Evolutionary conservation across 37 sponge, comb jelly and placozoan species (phyloP).

Genomic region (Chondrosia reniformis): DNA sequence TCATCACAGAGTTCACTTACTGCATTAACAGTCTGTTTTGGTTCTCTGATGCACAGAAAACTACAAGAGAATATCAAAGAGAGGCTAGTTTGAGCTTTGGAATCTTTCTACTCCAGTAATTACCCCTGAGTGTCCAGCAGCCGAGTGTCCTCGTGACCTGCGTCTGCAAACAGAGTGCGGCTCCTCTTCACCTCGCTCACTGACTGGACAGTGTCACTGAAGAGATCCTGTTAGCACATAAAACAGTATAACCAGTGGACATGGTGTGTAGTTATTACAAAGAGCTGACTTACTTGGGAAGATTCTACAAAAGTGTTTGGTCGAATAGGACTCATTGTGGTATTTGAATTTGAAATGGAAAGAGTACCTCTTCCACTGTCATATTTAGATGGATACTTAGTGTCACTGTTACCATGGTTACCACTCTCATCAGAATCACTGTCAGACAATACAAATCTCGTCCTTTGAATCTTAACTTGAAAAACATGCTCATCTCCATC

Average conservation of each 20-base stretch:
- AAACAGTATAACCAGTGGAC: not conserved
- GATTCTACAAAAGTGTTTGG: too few species aligned
- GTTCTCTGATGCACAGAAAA: constrained; percentile 49
- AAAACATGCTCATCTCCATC: not conserved
- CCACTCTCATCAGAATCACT: not conserved
- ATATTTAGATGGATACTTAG: too few species aligned
- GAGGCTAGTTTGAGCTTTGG: not conserved
- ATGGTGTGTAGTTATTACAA: not conserved
- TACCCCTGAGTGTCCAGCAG: constrained; percentile 75
- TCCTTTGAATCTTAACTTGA: not conserved
- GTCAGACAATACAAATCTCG: not conserved
- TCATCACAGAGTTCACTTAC: not conserved
- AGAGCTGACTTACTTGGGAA: too few species aligned
- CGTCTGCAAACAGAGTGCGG: not conserved
- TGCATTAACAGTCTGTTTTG: not conserved
- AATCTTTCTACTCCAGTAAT: not conserved
- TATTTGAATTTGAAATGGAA: too few species aligned
- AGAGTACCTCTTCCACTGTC: too few species aligned
- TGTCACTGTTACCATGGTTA: not conserved
- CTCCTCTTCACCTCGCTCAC: not conserved
- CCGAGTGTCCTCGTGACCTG: constrained; percentile 57
- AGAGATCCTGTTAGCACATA: constrained; percentile 7
- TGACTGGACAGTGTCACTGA: constrained; percentile 8
- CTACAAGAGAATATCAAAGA: constrained; percentile 16
- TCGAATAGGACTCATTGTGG: too few species aligned